Base-by-base conservation (phyloP, 2,113 vertebrate genomes). In the Conger conger region DNA sequence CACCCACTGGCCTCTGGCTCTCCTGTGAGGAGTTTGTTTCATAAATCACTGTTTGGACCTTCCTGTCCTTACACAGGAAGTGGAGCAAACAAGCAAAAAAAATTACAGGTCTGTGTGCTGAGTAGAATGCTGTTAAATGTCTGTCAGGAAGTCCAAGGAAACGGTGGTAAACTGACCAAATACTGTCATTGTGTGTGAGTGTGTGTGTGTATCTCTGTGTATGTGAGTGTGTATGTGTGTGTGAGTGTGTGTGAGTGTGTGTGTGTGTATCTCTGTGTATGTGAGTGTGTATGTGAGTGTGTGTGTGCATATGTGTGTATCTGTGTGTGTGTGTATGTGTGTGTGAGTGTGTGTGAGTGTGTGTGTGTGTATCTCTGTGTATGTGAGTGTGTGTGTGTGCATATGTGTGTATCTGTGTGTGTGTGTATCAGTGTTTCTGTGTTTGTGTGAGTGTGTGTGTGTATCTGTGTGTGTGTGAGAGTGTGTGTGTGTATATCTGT, bases 301-400 rank as follows among this genome's bases (percentile, higher is more conserved):
- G 81, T 82, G 81, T 82, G 81, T 30, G n/a, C n/a, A n/a, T n/a
- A n/a, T n/a, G 57, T 63, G 80, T 82, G 50, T 60, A 13, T n/a
- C 20, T 53, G 80, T 35, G 3, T 30, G 80, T 57, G 79, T 81
- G 20, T 81, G 18, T 81, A 30, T 81, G 45, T 81, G 80, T 54
- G n/a, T n/a, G n/a, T n/a, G n/a, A n/a, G n/a, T n/a, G n/a, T n/a
- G n/a, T n/a, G n/a, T n/a, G n/a, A n/a, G n/a, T n/a, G 45, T 82
- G 45, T 57, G 81, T 82, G 81, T 82, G 81, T 30, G n/a, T n/a
- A n/a, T n/a, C n/a, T n/a, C n/a, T n/a, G n/a, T n/a, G n/a, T n/a
- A n/a, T n/a, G n/a, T n/a, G n/a, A n/a, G n/a, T n/a, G n/a, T n/a
- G n/a, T n/a, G 57, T 63, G 80, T 82, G 50, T 60, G 27, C 15